phyloP scores from a whole-genome alignment of 2,888 invertebrate species.

The Eurytoma californica region DNA sequence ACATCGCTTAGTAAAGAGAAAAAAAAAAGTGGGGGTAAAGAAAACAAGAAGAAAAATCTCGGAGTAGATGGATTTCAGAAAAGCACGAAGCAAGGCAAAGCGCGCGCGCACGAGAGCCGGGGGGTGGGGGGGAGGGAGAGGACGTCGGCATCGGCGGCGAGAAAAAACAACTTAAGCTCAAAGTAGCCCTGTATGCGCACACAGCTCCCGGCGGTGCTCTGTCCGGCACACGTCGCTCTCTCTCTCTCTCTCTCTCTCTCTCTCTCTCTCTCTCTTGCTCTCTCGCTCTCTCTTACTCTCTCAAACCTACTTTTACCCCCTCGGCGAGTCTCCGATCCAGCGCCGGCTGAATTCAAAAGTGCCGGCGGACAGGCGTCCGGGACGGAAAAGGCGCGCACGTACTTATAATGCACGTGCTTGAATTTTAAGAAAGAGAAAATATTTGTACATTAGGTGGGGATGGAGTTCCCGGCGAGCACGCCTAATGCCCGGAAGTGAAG shows the following conservation, averaged over 20 bases:
- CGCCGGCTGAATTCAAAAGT: conserved; percentile 42
- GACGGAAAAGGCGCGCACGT: conserved; percentile 21
- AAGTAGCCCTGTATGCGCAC: conserved; percentile 10
- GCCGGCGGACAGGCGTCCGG: conserved; percentile 13
- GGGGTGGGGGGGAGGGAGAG: neutral
- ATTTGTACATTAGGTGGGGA: conserved; percentile 32
- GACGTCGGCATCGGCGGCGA: neutral
- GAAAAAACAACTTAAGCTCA: conserved; percentile 17
- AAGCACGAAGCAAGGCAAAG: conserved; percentile 27
- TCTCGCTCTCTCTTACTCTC: neutral
- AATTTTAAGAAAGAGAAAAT: conserved; percentile 43
- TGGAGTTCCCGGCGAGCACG: no score
- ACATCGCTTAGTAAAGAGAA: conserved; percentile 2
- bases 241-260: neutral
- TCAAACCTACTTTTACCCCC: neutral
- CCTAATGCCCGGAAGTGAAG: no score
- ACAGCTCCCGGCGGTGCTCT: conserved; percentile 22
- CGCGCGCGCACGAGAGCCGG: neutral
- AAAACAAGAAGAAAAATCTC: conserved; percentile 30
- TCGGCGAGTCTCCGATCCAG: neutral
- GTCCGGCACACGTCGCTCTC: conserved; percentile 5
- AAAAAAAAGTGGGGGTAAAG: neutral
- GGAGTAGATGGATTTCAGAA: conserved; percentile 43
- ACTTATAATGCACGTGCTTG: conserved; percentile 42
- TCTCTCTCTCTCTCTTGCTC: conserved; percentile 3